phyloP scores from a whole-genome alignment of 2,797 vertebrate genomes.

The Etheostoma nigrum region DNA sequence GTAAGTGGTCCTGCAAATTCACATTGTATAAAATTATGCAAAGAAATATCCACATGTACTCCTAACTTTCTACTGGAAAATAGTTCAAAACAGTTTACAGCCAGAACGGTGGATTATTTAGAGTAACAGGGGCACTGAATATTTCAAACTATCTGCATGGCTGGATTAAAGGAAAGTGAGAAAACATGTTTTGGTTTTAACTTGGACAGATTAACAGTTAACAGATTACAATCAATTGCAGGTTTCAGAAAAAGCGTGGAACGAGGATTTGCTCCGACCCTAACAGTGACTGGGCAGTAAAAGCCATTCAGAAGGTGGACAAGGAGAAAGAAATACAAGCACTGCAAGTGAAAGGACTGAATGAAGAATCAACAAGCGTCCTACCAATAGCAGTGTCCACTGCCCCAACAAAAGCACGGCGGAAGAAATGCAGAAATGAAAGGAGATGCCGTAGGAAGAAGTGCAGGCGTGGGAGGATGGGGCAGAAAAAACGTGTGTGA shows the following conservation, averaged over 20 bases:
- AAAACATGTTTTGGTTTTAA: background rate
- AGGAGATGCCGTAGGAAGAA: background rate
- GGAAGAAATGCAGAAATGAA: background rate
- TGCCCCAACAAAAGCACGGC: accelerated
- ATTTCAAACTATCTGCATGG: conserved; percentile 1
- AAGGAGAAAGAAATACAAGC: background rate
- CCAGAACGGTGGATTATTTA: background rate
- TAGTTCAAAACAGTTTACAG: background rate
- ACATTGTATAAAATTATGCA: background rate
- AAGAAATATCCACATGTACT: background rate
- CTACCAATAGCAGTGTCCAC: background rate
- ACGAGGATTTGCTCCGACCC: conserved; percentile 59
- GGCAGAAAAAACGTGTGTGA: background rate
- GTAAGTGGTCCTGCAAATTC: conserved; percentile 63
- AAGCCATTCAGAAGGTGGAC: conserved; percentile 33
- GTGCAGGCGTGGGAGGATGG: background rate
- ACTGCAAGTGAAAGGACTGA: accelerated
- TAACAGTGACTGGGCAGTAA: background rate
- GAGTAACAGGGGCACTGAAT: background rate
- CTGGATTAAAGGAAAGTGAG: background rate
- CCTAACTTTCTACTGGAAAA: background rate
- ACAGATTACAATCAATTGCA: conserved; percentile 43
- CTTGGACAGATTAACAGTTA: background rate
- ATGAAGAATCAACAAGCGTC: background rate
- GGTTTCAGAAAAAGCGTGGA: background rate